Evolutionary conservation across 1,140 invertebrate genomes (phyloP).

Genomic region (Fopius arisanus): DNA sequence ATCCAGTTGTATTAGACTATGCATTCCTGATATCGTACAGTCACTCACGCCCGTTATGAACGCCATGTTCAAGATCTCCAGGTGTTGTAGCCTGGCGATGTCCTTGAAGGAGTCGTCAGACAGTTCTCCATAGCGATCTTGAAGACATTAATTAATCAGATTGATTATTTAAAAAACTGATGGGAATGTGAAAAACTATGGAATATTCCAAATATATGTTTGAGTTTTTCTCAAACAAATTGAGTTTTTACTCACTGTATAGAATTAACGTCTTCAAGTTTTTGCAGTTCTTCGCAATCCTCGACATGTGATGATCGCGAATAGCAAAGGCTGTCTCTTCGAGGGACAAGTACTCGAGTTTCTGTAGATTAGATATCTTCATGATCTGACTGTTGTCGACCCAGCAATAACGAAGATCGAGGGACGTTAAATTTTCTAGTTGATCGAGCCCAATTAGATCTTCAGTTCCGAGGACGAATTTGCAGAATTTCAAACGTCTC

Average conservation of each 20-base stretch:
- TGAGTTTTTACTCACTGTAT: background rate
- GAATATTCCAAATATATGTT: no score
- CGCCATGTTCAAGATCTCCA: background rate
- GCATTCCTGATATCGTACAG: background rate
- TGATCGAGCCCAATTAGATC: background rate
- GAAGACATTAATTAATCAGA: background rate
- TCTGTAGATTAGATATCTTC: background rate
- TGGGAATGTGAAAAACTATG: background rate
- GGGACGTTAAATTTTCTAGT: background rate
- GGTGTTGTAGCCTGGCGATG: background rate
- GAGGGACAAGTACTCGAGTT: background rate
- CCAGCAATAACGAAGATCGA: conserved; percentile 2
- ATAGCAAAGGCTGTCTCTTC: background rate
- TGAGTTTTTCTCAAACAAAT: no score
- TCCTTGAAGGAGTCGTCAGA: background rate
- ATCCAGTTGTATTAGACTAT: background rate
- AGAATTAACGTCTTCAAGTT: background rate
- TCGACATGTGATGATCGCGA: conserved; percentile 5
- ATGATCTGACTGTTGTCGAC: background rate
- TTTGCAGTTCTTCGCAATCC: conserved; percentile 3
- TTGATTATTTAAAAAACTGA: background rate
- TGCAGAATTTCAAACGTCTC: background rate
- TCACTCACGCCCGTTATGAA: background rate
- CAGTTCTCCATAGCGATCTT: background rate
- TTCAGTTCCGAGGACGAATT: background rate